Evolutionary conservation across 2,888 invertebrate species (phyloP), one percentile per base, ranked within the genome.

Genomic region (Xanthostigma xanthostigma): DNA sequence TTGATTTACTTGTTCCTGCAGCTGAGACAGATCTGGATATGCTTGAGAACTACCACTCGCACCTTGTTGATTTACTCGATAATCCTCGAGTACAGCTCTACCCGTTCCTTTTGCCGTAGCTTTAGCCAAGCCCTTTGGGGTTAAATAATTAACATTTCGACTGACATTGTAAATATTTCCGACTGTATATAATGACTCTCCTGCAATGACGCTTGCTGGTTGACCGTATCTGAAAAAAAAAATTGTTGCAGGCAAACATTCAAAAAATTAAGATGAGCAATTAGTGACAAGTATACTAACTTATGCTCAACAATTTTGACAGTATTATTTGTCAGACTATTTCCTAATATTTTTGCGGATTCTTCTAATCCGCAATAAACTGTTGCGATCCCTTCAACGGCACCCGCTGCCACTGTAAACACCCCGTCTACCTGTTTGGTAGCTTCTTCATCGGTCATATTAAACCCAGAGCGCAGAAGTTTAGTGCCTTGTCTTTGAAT

Each of bases 241-340:
- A 14, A 17, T 11, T 38, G 14, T 14, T 17, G 17, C 13, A 34
- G 36, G 14, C 9, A 27, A 44, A n/a, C 5, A 3, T 27, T 27
- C 6, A 27, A 27, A n/a, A 27, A 49, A 39, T 27, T 45, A 42
- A 17, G 38, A 34, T 44, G 40, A 44, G 45, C 13, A 17, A 27
- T 27, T 6, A 6, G 27, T 17, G 17, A 17, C 4, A 17, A 17
- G n/a, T n/a, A n/a, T n/a, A n/a, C n/a, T n/a, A n/a, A 85, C 84
- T 78, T 84, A 60, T 86, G 78, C 56, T 79, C 70, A 39, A 87
- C 82, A 48, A 85, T 74, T 58, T 76, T 74, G 1, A 85, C 84
- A 1, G 85, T 85, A 63, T 86, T 84, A 54, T 81, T 70, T 45
- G 82, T 76, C 27, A 87, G 62, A 59, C 68, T 76, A 36, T 60